These are phyloP conservation scores for Oegoconia quadripuncta DNA, from an alignment of 2,888 invertebrate species.

Conservation along the genomic window DNA sequence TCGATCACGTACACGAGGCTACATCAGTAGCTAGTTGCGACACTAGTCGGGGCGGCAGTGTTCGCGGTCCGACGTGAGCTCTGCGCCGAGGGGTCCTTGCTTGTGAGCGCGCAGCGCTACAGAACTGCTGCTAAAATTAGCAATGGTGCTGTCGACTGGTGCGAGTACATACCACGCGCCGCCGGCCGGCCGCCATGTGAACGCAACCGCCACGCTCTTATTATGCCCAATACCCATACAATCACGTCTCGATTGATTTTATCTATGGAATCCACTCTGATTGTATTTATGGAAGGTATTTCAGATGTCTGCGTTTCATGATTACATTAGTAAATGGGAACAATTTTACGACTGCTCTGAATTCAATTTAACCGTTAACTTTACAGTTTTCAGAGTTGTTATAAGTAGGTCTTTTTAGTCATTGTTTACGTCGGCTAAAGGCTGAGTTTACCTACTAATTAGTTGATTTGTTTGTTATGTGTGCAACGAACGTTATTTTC, in stretches of 20 bases:
- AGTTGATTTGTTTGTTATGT: no score
- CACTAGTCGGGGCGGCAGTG: constrained; percentile 12
- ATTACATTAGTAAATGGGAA: no score
- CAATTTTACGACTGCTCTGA: no score
- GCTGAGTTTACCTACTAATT: no score
- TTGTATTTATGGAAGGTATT: neutral
- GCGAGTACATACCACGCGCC: constrained; percentile 19
- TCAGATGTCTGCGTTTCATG: neutral
- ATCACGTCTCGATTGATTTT: constrained; percentile 10
- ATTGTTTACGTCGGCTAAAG: no score
- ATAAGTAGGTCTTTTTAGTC: no score
- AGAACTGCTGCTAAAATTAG: constrained; percentile 58
- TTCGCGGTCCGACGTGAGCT: constrained; percentile 44
- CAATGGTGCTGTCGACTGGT: no score
- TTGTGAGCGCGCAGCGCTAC: constrained; percentile 39
- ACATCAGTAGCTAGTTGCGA: constrained; percentile 21
- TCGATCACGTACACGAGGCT: constrained; percentile 18
- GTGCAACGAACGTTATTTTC: no score
- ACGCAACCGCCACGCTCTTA: constrained; percentile 12
- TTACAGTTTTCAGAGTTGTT: no score
- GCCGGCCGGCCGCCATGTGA: constrained; percentile 24
- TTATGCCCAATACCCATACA: constrained; percentile 12
- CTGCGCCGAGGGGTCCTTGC: constrained; percentile 41
- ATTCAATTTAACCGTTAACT: no score
- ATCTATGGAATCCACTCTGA: constrained; percentile 20